Evolutionary conservation across 2,888 invertebrate genomes (phyloP).

Genomic region (Lasiommata megera): DNA sequence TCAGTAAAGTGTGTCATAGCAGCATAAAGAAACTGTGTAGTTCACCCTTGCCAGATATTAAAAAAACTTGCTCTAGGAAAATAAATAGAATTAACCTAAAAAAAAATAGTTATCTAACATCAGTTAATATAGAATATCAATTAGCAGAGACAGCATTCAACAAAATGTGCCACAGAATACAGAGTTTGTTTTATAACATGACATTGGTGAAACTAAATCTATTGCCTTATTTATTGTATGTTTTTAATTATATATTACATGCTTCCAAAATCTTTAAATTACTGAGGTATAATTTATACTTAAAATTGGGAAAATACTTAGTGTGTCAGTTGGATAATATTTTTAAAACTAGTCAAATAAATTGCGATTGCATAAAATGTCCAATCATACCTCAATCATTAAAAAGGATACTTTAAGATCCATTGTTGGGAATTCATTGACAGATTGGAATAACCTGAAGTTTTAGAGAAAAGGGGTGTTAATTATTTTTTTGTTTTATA

Average conservation of each 20-base stretch:
- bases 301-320: background rate
- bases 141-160: background rate
- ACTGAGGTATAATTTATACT: background rate
- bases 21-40: background rate
- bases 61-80: background rate
- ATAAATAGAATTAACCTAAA: background rate
- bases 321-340: background rate
- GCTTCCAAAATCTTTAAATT: background rate
- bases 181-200: background rate
- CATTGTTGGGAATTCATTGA: background rate
- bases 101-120: background rate
- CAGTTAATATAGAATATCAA: background rate
- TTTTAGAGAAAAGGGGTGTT: no score
- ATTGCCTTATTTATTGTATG: background rate
- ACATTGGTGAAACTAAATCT: background rate
- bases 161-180: background rate
- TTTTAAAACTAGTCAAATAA: constrained; percentile 2
- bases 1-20: constrained; percentile 11
- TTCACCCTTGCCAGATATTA: background rate
- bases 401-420: background rate
- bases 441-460: no score
- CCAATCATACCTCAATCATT: background rate
- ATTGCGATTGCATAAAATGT: background rate
- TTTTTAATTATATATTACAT: background rate
- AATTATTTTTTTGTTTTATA: no score